A percentile compares a stretch with the other conserved stretches of the same genome.
These are phyloP conservation scores for Drosophila cardini DNA, from an alignment of 1,140 invertebrate genomes.

Conservation along the genomic window DNA sequence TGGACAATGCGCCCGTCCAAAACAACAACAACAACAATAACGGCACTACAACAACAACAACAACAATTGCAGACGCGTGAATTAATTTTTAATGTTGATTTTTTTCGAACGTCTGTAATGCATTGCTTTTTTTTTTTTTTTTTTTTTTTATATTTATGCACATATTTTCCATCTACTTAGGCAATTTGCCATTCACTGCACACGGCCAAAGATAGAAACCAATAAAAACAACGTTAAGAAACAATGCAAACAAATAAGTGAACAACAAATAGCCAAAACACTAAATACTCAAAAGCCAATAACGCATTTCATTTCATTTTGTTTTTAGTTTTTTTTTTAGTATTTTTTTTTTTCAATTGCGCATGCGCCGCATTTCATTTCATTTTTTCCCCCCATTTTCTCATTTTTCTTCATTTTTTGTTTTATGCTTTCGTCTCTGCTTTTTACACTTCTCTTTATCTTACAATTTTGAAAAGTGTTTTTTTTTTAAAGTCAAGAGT, in stretches of 20 bases:
- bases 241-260: constrained; percentile 12
- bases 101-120: constrained; percentile 44
- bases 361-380: constrained; percentile 58
- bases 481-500: background rate
- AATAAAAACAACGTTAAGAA: constrained; percentile 19
- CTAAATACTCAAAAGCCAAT: constrained; percentile 49
- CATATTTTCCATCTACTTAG: constrained; percentile 74
- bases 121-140: constrained; percentile 33
- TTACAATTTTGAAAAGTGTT: constrained; percentile 14
- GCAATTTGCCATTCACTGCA: constrained; percentile 81
- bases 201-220: constrained; percentile 39
- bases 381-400: constrained; percentile 19
- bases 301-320: constrained; percentile 62
- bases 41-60: constrained; percentile 10
- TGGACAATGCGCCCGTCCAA: constrained; percentile 53
- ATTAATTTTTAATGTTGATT: constrained; percentile 66
- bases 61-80: constrained; percentile 69
- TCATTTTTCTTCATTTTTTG: background rate
- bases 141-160: constrained; percentile 25
- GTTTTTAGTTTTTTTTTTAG: too few species aligned
- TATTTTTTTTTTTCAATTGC: constrained; percentile 52
- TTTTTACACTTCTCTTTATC: background rate
- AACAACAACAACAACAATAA: constrained; percentile 12
- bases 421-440: constrained; percentile 2
- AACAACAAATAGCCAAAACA: constrained; percentile 27